Evolutionary conservation across 2,888 invertebrate genomes (phyloP).

Genomic region (Octonoba sinensis): DNA sequence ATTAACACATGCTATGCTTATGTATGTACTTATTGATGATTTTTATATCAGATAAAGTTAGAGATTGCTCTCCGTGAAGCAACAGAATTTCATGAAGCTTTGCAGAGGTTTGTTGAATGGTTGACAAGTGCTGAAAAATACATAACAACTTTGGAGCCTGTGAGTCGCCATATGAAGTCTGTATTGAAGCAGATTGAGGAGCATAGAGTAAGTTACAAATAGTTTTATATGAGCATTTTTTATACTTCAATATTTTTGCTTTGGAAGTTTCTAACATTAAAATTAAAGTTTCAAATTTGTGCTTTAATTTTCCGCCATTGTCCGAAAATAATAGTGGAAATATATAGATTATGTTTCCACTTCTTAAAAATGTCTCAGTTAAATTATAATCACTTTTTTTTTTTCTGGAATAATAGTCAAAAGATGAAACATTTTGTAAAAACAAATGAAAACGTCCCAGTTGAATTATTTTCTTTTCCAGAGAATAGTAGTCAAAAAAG

Average conservation of each 20-base stretch:
- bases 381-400: too few species aligned
- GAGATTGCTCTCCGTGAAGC: slow-evolving; percentile 98
- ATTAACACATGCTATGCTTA: neutral
- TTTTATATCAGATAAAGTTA: slow-evolving; percentile 81
- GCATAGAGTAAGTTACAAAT: slow-evolving; percentile 78
- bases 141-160: slow-evolving; percentile 87
- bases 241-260: neutral
- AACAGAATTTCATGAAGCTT: slow-evolving; percentile 91
- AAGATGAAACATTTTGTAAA: too few species aligned
- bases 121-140: slow-evolving; percentile 93
- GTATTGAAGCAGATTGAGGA: slow-evolving; percentile 94
- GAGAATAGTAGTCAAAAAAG: too few species aligned
- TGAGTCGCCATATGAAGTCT: slow-evolving; percentile 92
- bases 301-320: too few species aligned
- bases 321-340: too few species aligned
- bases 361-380: too few species aligned
- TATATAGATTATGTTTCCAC: too few species aligned
- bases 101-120: slow-evolving; percentile 96
- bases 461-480: too few species aligned
- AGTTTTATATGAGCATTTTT: neutral
- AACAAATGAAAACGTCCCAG: too few species aligned
- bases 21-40: neutral
- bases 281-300: too few species aligned
- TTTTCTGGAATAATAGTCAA: too few species aligned
- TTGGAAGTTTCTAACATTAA: too few species aligned